Percentiles rank a stretch among this genome's conserved stretches.
phyloP scores from a whole-genome alignment of 2,888 invertebrate species.

The Cepaea hortensis region DNA sequence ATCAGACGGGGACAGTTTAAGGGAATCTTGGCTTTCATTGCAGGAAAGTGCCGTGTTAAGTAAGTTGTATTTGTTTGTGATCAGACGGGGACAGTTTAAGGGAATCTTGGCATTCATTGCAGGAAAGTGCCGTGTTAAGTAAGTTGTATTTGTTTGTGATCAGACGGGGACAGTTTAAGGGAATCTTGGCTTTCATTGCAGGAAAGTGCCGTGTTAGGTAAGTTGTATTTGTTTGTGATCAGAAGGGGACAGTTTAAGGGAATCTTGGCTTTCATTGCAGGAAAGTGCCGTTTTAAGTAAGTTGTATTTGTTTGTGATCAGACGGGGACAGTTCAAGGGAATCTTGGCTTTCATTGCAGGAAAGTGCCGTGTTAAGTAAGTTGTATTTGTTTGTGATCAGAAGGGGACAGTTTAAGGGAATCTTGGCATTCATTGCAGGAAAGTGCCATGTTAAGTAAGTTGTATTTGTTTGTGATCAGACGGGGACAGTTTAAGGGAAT shows the following conservation, averaged over 20 bases:
- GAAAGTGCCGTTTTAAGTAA: no score
- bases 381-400: constrained; percentile 6
- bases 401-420: no score
- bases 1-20: constrained; percentile 70
- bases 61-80: constrained; percentile 56
- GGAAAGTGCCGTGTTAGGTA: no score
- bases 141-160: constrained; percentile 51
- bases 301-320: constrained; percentile 47
- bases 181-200: no score
- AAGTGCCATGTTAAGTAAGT: no score
- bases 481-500: no score
- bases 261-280: no score
- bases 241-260: no score
- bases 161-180: no score
- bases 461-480: no score
- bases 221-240: no score
- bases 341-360: constrained; percentile 74
- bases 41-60: constrained; percentile 68
- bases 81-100: constrained; percentile 69
- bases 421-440: no score
- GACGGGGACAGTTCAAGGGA: constrained; percentile 72
- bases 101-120: constrained; percentile 75
- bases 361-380: constrained; percentile 69
- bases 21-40: constrained; percentile 74
- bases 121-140: constrained; percentile 68